phyloP scores from a whole-genome alignment of 2,888 invertebrate species.

The Caenorhabditis japonica region DNA sequence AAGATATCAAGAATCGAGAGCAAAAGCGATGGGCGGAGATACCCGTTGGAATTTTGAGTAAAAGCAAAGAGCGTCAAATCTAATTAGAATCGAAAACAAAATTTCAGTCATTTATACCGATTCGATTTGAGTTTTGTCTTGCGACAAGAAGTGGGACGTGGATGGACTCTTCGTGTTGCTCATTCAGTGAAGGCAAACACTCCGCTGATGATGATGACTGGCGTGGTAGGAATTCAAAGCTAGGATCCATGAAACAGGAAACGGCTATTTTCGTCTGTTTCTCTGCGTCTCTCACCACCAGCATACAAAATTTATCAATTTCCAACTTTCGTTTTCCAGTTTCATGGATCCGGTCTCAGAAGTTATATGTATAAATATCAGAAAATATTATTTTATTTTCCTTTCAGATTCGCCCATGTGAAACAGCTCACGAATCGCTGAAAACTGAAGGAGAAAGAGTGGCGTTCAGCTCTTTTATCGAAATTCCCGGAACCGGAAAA shows the following conservation, averaged over 20 bases:
- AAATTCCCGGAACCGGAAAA: conserved; percentile 10
- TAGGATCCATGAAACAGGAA: too few species aligned
- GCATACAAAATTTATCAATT: too few species aligned
- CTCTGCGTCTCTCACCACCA: too few species aligned
- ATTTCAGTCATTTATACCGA: not conserved
- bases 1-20: too few species aligned
- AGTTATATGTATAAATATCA: not conserved
- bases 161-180: conserved; percentile 1
- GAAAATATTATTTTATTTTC: too few species aligned
- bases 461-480: conserved; percentile 24
- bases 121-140: not conserved
- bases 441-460: conserved; percentile 3
- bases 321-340: too few species aligned
- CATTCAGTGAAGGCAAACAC: not conserved
- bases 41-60: too few species aligned
- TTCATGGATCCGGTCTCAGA: too few species aligned
- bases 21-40: too few species aligned
- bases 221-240: conserved; percentile 7
- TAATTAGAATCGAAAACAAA: too few species aligned
- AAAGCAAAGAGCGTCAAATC: too few species aligned
- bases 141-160: conserved; percentile 1
- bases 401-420: not conserved
- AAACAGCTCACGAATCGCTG: not conserved
- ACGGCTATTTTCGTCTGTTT: too few species aligned
- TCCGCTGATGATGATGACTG: conserved; percentile 17